These are phyloP conservation scores for Steinernema hermaphroditum DNA, from an alignment of 2,888 invertebrate species.

Conservation along the genomic window DNA sequence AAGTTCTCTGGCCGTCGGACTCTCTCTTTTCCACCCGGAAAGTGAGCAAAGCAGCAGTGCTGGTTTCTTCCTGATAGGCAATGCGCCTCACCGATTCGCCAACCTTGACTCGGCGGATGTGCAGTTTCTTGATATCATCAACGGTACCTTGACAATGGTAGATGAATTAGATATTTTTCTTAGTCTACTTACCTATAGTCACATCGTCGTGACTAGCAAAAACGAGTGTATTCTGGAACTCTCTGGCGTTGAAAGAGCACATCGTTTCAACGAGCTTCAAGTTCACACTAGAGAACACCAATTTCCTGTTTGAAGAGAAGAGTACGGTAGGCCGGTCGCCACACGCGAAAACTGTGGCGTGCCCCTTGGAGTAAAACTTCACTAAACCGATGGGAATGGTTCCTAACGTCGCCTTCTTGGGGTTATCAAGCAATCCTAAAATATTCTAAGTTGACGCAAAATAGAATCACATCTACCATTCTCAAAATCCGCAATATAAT, in stretches of 20 bases:
- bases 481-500: constrained; percentile 80
- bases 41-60: constrained; percentile 90
- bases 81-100: constrained; percentile 89
- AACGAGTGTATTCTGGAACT: constrained; percentile 81
- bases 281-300: constrained; percentile 69
- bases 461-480: constrained; percentile 62
- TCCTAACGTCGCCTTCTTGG: constrained; percentile 89
- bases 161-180: background rate
- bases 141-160: constrained; percentile 41
- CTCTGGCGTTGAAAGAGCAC: constrained; percentile 92
- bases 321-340: constrained; percentile 97
- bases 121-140: constrained; percentile 64
- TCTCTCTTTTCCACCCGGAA: constrained; percentile 80
- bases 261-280: constrained; percentile 80
- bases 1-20: background rate
- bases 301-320: constrained; percentile 81
- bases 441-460: background rate
- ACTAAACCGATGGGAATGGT: constrained; percentile 92
- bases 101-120: constrained; percentile 80
- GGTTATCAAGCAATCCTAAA: constrained; percentile 75
- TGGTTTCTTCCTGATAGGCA: constrained; percentile 86
- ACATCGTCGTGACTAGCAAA: constrained; percentile 84
- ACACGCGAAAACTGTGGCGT: constrained; percentile 96
- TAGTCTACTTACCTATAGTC: constrained; percentile 75
- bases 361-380: constrained; percentile 75